A percentile compares a stretch with the other conserved stretches of the same genome.
Evolutionary conservation across 2,888 invertebrate species (phyloP).

Genomic region (Standfussiana lucernea): DNA sequence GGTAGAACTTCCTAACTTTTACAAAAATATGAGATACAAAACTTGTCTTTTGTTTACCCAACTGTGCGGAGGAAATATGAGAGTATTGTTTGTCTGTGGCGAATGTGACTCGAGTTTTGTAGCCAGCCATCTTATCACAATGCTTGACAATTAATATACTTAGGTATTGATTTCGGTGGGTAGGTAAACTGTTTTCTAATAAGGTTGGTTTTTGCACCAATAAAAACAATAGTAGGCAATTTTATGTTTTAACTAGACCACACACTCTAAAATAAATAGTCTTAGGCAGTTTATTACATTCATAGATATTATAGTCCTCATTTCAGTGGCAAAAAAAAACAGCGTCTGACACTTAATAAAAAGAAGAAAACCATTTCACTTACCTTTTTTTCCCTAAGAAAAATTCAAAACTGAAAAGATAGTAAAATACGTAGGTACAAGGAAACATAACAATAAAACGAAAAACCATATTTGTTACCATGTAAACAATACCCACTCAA

Average conservation of each 20-base stretch:
- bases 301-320: no score
- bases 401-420: background rate
- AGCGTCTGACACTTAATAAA: no score
- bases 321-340: no score
- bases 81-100: slow-evolving; percentile 8
- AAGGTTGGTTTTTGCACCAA: background rate
- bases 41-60: slow-evolving; percentile 26
- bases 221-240: no score
- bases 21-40: slow-evolving; percentile 36
- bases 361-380: background rate
- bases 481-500: slow-evolving; percentile 48
- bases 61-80: slow-evolving; percentile 12
- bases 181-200: background rate
- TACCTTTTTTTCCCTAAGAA: background rate
- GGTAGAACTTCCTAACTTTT: slow-evolving; percentile 47
- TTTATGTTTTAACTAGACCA: background rate
- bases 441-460: slow-evolving; percentile 14
- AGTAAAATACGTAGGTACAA: background rate
- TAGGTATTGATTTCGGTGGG: background rate
- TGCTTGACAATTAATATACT: slow-evolving; percentile 6
- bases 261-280: background rate
- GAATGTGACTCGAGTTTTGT: slow-evolving; percentile 13
- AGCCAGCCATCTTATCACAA: background rate
- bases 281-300: no score
- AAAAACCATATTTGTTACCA: slow-evolving; percentile 33